Percentiles rank a stretch among this genome's conserved stretches.
Conservation (phyloP, 2,113 vertebrate species). For the Progne subis region DNA sequence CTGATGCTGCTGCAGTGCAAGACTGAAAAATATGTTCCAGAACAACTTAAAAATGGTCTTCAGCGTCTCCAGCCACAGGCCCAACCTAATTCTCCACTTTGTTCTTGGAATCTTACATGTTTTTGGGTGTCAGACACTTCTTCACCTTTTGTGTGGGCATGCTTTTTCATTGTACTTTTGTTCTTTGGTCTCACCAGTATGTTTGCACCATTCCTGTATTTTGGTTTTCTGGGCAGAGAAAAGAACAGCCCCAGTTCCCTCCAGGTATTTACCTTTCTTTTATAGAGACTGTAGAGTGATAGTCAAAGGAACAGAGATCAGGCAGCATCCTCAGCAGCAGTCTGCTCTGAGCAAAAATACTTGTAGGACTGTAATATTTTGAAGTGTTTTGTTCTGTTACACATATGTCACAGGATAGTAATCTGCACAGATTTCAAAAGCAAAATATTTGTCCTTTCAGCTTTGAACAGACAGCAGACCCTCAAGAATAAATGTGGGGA, state of each 20-base stretch:
- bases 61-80: not conserved
- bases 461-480: not conserved
- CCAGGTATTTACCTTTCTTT: not conserved
- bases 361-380: not conserved
- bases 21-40: not conserved
- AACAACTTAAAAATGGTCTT: not conserved
- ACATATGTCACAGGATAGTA: rapidly evolving
- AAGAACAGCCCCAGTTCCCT: not conserved
- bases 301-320: not conserved
- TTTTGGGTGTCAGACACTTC: not conserved
- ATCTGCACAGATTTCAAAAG: not conserved
- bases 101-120: not conserved
- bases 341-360: not conserved
- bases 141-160: not conserved
- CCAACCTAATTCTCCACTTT: not conserved
- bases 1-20: not conserved
- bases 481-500: not conserved
- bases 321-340: not conserved
- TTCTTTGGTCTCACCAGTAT: not conserved
- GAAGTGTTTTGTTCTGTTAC: not conserved
- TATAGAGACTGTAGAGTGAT: not conserved
- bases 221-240: not conserved
- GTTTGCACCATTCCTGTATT: not conserved
- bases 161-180: not conserved
- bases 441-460: not conserved